Base-by-base conservation (phyloP, 1,140 invertebrate genomes). In the Euwallacea similis region DNA sequence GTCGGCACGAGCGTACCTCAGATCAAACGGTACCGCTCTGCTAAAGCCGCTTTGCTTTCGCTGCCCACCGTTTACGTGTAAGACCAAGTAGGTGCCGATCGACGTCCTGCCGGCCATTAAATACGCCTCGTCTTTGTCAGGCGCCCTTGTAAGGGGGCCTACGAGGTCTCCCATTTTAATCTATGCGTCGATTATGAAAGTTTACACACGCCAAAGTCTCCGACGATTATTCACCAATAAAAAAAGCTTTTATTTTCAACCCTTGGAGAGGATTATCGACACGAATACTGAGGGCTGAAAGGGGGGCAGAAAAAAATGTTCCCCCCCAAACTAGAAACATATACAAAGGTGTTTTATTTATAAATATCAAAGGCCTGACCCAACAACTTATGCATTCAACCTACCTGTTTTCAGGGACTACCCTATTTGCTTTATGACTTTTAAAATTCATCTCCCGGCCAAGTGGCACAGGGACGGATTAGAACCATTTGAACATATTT, bases 321-420 rank as follows among this genome's bases (percentile, higher is more conserved):
- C 21, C 21, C 21, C n/a, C 21, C 21, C 21, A 33, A 33, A 33
- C 21, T 33, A 4, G 21, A 33, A 33, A 33, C 21, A 33, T 33
- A 50, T 10, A 13, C 16, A 56, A 10, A 56, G 54, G 54, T 56
- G 54, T 56, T 56, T 56, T 15, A 9, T 56, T 56, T n/a, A 13
- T 50, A 11, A 50, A 50, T 10, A 10, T 13, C 46, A 50, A 13
- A 50, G 54, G 15, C 54, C 16, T 21, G 11, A 15, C 8, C 54
- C 15, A n/a, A 56, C 54, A 56, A 13, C 54, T 16, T 21, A 21
- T 13, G 11, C 54, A 21, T 56, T 16, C 54, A 42, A 33, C 61
- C 70, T 66, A 73, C 58, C 72, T 62, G 66, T 55, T 69, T 42
- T 46, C 62, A 42, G 55, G 71, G 63, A 66, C 64, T 60, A 55